Conservation (phyloP, 2,113 vertebrate genomes). For the Colistium nudipinnis region DNA sequence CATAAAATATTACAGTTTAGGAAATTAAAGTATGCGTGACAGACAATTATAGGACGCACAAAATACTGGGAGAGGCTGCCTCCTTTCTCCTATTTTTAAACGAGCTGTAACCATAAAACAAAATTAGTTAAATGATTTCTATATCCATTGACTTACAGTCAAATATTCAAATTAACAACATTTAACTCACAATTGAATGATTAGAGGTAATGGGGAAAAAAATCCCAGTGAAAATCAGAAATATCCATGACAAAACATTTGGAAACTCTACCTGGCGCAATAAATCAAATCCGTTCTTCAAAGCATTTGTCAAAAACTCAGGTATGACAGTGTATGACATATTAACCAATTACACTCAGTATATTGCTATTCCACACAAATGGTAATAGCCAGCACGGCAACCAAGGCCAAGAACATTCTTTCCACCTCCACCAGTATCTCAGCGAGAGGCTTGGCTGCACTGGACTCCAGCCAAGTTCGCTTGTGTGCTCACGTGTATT, state of each 20-base stretch:
- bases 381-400: constrained; percentile 38
- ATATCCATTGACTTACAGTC: background rate
- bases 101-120: background rate
- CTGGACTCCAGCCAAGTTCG: constrained; percentile 43
- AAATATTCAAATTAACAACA: constrained; percentile 2
- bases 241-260: background rate
- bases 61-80: background rate
- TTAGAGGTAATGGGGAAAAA: background rate
- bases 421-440: constrained; percentile 42
- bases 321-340: constrained; percentile 26
- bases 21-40: background rate
- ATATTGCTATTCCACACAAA: constrained; percentile 50
- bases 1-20: constrained; percentile 2
- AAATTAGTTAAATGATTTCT: background rate
- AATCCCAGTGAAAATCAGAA: background rate
- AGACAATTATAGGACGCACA: constrained; percentile 22
- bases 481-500: constrained; percentile 61
- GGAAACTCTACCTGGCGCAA: background rate
- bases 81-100: constrained; percentile 8
- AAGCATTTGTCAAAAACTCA: constrained; percentile 46
- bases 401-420: constrained; percentile 64
- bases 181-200: background rate
- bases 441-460: constrained; percentile 6
- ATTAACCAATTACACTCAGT: constrained; percentile 35
- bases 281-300: constrained; percentile 51